Evolutionary conservation across 1,140 invertebrate species (phyloP), one percentile per base, ranked within the genome.

Genomic region (Drosophila pseudoananassae): DNA sequence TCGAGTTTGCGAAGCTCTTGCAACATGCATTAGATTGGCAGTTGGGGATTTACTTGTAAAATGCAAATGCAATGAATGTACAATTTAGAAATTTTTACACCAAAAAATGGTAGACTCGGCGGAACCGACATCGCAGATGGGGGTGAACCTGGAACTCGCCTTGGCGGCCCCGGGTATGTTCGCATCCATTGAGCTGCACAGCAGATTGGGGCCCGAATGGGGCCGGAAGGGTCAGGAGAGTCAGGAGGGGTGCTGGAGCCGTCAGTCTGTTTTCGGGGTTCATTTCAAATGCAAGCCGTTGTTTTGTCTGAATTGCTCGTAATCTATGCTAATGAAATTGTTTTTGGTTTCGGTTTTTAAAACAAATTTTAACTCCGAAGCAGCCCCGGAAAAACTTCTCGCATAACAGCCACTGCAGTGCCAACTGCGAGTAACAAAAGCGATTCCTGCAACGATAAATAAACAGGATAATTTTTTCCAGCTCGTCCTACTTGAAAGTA

Each of bases 31-130:
- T 87, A 88, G 83, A 87, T 87, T 87, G 83, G 83, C 83, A 87
- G 83, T 88, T 88, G 71, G 83, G 83, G 83, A 87, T 87, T 87
- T 87, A 87, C 83, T 87, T 87, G 83, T 88, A 87, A 87, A 87
- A 87, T 87, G 83, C 83, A 87, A 87, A 87, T 87, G 83, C 78
- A 87, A 87, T 87, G 83, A 88, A 87, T 87, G 83, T 83, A 87
- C 83, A 87, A 88, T 87, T 87, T 87, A 88, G 78, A 76, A 83
- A 83, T 87, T 87, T 88, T 83, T 87, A 88, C 84, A 87, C 83
- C 76, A 66, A 88, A 81, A 69, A 88, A 82, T 88, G 66, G 65
- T 54, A 55, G 77, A 63, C 78, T 66, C 78, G n/a, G 63, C 64
- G 53, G 65, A 79, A 78, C 29, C 51, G 60, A 29, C 46, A 45